Evolutionary conservation across 1,140 invertebrate species (phyloP), one percentile per base, ranked within the genome.

Genomic region (Drosophila littoralis): DNA sequence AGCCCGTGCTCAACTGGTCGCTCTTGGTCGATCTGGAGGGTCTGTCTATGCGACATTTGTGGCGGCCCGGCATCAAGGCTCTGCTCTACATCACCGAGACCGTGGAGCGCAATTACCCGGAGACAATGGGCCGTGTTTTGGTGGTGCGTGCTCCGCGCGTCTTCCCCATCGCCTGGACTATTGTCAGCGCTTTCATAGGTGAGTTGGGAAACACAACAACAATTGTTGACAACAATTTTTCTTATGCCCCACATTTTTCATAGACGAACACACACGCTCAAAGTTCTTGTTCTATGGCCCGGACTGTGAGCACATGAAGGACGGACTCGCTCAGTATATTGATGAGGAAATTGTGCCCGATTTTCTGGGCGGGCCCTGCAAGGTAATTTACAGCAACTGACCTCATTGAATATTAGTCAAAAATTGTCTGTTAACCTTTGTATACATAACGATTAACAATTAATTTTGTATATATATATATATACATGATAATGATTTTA

Each of bases 101-200:
- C 52, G 97, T 98, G 7, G 98, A 99, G 93, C 96, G 96, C 12
- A 98, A 99, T 93, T 99, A 99, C 93, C 98, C 98, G 8, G 98
- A 99, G 93, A 99, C 98, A 7, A 97, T 99, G 96, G 97, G 97
- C 12, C 93, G 96, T 48, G 97, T 98, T 52, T 93, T 98, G 28
- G 97, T 98, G 72, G 96, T 97, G 60, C 93, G 97, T 74, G 97
- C 97, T 33, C 97, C 97, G 1, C 94, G 98, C 73, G 97, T 98
- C 48, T 99, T 99, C 91, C 98, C 98, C 1, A 98, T 99, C 67
- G 93, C 99, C n/a, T 99, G 98, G 98, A 99, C 98, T 0, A 94
- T 99, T 50, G 97, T 99, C 58, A 97, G 97, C 89, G 97, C 97
- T n/a, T 99, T 99, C 92, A 99, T 99, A 83, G 94, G 95, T 96